These are phyloP conservation scores for Agrochola lota DNA, from an alignment of 2,888 invertebrate genomes.

Conservation along the genomic window DNA sequence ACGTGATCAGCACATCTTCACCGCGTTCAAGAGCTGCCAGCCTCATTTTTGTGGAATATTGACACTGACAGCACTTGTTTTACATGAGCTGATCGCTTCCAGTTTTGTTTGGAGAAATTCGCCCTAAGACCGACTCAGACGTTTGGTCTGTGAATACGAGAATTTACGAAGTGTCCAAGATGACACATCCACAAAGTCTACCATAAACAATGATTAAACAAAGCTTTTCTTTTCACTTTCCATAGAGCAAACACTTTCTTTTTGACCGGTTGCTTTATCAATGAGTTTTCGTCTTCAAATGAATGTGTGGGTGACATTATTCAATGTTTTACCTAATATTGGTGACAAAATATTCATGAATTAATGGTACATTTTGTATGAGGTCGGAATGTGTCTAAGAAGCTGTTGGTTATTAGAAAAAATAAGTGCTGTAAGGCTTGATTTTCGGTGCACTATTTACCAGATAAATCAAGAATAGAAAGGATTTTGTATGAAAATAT, in stretches of 20 bases:
- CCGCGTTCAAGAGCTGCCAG: no score
- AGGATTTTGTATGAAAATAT: not conserved
- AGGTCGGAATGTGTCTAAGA: not conserved
- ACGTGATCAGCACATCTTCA: no score
- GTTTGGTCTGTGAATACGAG: not conserved
- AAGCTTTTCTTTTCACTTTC: constrained; percentile 66
- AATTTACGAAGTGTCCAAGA: not conserved
- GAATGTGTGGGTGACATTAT: constrained; percentile 33
- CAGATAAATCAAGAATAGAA: not conserved
- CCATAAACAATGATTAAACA: constrained; percentile 51
- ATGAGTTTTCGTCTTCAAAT: constrained; percentile 35
- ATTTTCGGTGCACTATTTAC: not conserved
- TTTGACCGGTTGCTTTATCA: constrained; percentile 34
- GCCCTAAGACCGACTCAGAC: no score
- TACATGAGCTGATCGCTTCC: no score
- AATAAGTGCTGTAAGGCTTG: not conserved
- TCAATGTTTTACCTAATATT: constrained; percentile 13
- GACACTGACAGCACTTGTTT: no score
- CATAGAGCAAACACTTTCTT: constrained; percentile 62
- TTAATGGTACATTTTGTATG: not conserved
- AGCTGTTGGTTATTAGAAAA: not conserved
- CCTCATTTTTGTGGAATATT: no score
- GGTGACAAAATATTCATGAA: constrained; percentile 17
- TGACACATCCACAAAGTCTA: not conserved
- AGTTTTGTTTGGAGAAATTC: no score